phyloP scores from a whole-genome alignment of 2,113 vertebrate species.

The Phylloscopus trochiloides region DNA sequence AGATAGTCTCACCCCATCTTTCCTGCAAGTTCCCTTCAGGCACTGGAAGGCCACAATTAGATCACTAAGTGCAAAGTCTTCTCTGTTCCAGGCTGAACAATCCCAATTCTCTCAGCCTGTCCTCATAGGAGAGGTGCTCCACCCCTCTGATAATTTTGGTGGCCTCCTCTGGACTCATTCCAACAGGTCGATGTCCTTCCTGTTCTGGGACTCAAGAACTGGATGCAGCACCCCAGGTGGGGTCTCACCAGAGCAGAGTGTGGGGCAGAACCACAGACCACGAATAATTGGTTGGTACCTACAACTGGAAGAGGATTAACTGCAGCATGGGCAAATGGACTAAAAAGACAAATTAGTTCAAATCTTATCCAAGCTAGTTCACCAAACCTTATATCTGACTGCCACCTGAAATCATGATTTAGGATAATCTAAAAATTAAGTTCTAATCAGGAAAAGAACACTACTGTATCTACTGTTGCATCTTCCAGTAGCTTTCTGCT shows the following conservation, averaged over 20 bases:
- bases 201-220: background rate
- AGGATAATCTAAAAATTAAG: background rate
- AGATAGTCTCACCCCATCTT: background rate
- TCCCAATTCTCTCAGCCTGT: background rate
- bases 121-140: background rate
- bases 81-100: background rate
- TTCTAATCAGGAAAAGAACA: background rate
- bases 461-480: background rate
- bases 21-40: background rate
- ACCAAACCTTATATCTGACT: background rate
- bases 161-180: rapidly evolving
- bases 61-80: background rate
- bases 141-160: background rate
- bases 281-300: background rate
- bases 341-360: background rate
- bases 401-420: background rate
- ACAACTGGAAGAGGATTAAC: background rate
- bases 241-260: background rate
- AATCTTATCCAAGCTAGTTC: background rate
- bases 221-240: background rate
- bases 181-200: too few species aligned
- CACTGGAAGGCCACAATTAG: background rate
- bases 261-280: background rate
- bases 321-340: background rate
- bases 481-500: background rate